A percentile compares a stretch with the other conserved stretches of the same genome.
Evolutionary conservation across 2,797 vertebrate species (phyloP).

Genomic region (Rhabdomys pumilio): DNA sequence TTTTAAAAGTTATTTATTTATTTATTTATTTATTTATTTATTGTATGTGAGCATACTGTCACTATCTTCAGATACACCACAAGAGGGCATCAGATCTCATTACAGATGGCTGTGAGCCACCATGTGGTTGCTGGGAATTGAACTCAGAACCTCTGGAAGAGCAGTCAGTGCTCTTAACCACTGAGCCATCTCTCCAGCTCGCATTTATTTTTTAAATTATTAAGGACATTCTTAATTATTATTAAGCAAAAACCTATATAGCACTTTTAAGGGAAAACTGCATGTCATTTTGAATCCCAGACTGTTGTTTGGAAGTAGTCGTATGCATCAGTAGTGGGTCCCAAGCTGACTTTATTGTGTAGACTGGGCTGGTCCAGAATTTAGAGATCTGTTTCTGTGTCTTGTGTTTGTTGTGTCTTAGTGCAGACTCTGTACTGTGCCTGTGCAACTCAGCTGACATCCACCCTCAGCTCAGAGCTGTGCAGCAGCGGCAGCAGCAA

Average conservation of each 20-base stretch:
- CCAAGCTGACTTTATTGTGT: not conserved
- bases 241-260: not conserved
- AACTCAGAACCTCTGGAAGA: not conserved
- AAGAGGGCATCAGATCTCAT: not conserved
- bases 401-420: not conserved
- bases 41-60: not conserved
- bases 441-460: not conserved
- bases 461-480: not conserved
- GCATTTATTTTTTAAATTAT: not conserved
- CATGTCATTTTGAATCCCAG: not conserved
- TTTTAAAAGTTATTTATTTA: too few relatives aligned
- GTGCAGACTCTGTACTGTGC: not conserved
- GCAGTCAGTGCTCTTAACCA: not conserved
- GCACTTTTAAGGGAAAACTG: not conserved
- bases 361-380: not conserved
- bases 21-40: not conserved
- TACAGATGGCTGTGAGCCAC: not conserved
- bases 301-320: not conserved
- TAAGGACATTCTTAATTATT: not conserved
- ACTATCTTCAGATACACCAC: not conserved
- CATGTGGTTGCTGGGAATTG: not conserved
- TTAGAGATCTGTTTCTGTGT: not conserved
- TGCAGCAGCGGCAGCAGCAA: fast-evolving
- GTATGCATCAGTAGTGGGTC: not conserved
- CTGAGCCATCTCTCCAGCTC: not conserved